Evolutionary conservation across 2,888 invertebrate genomes (phyloP).

Genomic region (Eupithecia abbreviata): DNA sequence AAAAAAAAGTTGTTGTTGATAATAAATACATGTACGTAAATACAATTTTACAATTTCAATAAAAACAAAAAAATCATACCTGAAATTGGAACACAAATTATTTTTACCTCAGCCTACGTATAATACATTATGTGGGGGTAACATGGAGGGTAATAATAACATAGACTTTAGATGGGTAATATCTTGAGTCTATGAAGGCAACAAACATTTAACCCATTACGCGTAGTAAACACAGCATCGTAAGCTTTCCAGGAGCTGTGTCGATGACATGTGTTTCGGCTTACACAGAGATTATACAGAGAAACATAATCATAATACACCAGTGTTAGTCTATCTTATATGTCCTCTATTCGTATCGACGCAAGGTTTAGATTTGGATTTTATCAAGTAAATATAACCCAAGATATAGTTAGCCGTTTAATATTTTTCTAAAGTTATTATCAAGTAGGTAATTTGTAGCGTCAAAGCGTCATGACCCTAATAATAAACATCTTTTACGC

Average conservation of each 20-base stretch:
- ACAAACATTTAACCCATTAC: background rate
- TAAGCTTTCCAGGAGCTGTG: slow-evolving; percentile 2
- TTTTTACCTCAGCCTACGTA: background rate
- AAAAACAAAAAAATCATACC: too few species aligned
- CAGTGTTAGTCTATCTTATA: background rate
- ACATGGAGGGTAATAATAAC: background rate
- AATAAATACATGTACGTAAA: too few species aligned
- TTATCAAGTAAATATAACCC: background rate
- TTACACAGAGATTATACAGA: background rate
- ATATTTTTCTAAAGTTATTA: background rate
- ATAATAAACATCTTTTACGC: slow-evolving; percentile 29
- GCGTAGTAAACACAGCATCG: background rate
- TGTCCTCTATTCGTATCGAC: background rate
- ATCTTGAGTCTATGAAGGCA: background rate
- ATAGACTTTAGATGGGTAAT: background rate
- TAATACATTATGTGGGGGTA: too few species aligned
- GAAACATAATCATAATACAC: background rate
- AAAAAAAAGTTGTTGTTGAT: too few species aligned
- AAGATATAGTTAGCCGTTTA: background rate
- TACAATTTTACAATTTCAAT: too few species aligned
- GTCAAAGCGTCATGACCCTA: slow-evolving; percentile 14
- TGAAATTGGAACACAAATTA: background rate
- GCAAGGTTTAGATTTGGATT: background rate
- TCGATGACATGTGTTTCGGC: slow-evolving; percentile 3
- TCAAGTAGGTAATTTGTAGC: slow-evolving; percentile 11